phyloP scores from a whole-genome alignment of 2,888 invertebrate species.

The Spilarctia lutea region DNA sequence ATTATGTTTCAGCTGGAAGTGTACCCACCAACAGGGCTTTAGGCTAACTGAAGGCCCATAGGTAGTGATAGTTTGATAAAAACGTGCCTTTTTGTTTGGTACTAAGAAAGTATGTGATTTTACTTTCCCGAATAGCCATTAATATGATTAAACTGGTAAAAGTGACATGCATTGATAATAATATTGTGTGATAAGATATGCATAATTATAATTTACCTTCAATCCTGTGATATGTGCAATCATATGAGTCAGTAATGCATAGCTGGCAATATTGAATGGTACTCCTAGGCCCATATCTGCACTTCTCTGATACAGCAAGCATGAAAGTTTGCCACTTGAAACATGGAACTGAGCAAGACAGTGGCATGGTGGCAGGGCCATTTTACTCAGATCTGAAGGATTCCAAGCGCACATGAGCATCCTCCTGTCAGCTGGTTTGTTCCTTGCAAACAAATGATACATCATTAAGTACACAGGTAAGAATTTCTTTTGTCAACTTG shows the following conservation, averaged over 20 bases:
- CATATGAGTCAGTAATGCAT: constrained; percentile 97
- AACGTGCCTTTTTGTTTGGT: too few relatives aligned
- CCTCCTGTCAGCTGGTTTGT: constrained; percentile 94
- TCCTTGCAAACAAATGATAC: constrained; percentile 66
- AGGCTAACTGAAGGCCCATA: too few relatives aligned
- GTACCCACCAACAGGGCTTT: too few relatives aligned
- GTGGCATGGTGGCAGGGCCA: constrained; percentile 99
- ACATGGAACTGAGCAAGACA: constrained; percentile 98
- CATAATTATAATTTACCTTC: constrained; percentile 84
- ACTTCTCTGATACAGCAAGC: constrained; percentile 97
- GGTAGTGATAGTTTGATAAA: too few relatives aligned
- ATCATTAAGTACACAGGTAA: neutral
- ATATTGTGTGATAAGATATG: neutral
- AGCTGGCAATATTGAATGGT: constrained; percentile 99
- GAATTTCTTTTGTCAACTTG: neutral
- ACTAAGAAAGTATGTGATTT: too few relatives aligned
- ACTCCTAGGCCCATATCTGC: constrained; percentile 99
- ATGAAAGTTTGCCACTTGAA: constrained; percentile 92
- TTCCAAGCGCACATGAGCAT: constrained; percentile 99
- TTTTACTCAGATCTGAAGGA: constrained; percentile 93
- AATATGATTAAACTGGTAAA: neutral
- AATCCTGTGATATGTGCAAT: constrained; percentile 97
- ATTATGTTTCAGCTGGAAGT: too few relatives aligned
- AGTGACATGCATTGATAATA: neutral
- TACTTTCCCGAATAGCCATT: neutral